Conservation (phyloP, 2,113 vertebrate species). For the Proteles cristata region DNA sequence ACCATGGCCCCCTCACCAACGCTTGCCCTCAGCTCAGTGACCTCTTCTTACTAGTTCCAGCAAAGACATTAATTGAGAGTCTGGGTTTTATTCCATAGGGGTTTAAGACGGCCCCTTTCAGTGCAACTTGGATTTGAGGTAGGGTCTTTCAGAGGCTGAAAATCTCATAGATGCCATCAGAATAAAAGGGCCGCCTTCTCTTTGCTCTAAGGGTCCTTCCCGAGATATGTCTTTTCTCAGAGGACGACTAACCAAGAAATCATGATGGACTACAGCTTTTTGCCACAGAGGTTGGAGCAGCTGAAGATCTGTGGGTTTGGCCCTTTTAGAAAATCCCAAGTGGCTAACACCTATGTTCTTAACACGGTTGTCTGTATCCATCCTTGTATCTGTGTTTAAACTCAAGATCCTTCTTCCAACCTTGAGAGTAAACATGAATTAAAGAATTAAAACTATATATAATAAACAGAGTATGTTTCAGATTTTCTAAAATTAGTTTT, state of each 20-base stretch:
- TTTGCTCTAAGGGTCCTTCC: neutral
- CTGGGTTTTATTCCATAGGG: neutral
- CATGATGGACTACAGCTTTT: neutral
- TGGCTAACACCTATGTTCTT: neutral
- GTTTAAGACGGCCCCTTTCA: neutral
- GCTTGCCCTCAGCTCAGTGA: neutral
- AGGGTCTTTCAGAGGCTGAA: neutral
- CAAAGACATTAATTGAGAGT: neutral
- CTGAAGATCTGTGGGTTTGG: neutral
- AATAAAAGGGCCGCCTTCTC: neutral
- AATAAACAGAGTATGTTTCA: neutral
- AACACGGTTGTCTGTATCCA: neutral
- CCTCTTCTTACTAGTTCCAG: neutral
- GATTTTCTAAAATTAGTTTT: slow-evolving; percentile 26
- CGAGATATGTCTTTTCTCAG: neutral
- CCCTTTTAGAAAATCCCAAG: neutral
- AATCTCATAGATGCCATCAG: neutral
- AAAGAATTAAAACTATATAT: neutral
- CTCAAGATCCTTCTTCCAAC: neutral
- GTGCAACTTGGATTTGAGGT: neutral
- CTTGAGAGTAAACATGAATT: neutral
- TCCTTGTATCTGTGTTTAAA: slow-evolving; percentile 5
- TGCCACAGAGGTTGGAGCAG: neutral
- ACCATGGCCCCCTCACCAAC: neutral
- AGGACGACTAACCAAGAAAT: neutral